Evolutionary conservation across 2,797 vertebrate species (phyloP).

Genomic region (Ciconia nigra): DNA sequence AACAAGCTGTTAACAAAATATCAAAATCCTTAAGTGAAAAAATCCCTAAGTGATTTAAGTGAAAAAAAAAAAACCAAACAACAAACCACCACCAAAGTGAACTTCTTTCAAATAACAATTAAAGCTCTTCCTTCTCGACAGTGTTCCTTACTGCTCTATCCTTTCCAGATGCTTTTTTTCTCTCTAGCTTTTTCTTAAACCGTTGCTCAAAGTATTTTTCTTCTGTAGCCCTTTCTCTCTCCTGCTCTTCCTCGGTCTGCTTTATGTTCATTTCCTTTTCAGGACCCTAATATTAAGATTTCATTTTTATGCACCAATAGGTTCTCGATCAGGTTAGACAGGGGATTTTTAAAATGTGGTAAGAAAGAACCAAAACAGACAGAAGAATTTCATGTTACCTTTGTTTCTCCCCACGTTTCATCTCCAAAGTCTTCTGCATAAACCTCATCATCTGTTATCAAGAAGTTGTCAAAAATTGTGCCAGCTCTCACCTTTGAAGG

Average conservation of each 20-base stretch:
- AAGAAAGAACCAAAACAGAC: not conserved
- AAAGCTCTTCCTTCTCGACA: not conserved
- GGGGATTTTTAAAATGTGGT: not conserved
- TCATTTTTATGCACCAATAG: not conserved
- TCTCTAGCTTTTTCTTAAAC: not conserved
- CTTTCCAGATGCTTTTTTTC: not conserved
- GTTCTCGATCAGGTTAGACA: not conserved
- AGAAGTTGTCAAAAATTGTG: slow-evolving; percentile 87
- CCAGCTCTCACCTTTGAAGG: slow-evolving; percentile 82
- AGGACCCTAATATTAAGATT: slow-evolving; percentile 65
- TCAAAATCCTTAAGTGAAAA: not conserved
- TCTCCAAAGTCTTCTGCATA: slow-evolving; percentile 82
- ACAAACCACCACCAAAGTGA: not conserved
- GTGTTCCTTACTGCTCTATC: not conserved
- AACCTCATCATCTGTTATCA: slow-evolving; percentile 80
- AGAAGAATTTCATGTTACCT: slow-evolving; percentile 62
- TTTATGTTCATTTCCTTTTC: slow-evolving; percentile 80
- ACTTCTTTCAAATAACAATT: not conserved
- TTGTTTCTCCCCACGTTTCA: slow-evolving; percentile 82
- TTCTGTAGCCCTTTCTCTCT: not conserved
- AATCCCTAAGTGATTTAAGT: not conserved
- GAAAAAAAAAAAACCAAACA: not conserved
- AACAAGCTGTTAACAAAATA: not conserved
- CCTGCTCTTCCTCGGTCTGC: slow-evolving; percentile 63
- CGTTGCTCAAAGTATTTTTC: not conserved